A percentile compares a stretch with the other conserved stretches of the same genome.
phyloP scores from a whole-genome alignment of 2,113 vertebrate species.

The Athene noctua region DNA sequence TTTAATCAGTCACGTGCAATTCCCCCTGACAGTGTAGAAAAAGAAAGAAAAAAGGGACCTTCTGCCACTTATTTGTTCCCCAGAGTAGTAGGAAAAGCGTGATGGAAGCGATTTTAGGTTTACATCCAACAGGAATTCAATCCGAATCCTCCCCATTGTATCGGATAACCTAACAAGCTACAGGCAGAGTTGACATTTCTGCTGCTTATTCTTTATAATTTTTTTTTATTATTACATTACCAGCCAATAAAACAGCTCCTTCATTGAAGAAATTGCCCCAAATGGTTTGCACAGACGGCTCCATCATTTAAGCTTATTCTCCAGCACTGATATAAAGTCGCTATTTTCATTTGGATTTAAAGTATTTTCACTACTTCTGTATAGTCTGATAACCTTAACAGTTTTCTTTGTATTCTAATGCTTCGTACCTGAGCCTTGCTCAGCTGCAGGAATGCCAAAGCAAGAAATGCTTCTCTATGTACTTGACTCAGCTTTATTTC shows the following conservation, averaged over 20 bases:
- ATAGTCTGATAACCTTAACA: background rate
- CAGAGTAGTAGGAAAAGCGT: background rate
- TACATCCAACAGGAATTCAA: background rate
- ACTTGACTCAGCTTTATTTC: background rate
- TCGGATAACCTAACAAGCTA: background rate
- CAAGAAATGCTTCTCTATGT: background rate
- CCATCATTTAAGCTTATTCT: background rate
- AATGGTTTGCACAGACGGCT: background rate
- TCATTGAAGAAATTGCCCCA: background rate
- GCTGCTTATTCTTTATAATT: background rate
- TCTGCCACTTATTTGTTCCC: background rate
- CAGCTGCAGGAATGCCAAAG: background rate
- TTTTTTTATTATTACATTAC: background rate
- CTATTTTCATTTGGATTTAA: background rate
- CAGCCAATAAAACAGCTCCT: background rate
- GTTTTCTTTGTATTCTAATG: background rate
- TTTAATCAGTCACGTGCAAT: background rate
- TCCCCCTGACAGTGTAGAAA: background rate
- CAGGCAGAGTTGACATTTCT: background rate
- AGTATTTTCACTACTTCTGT: background rate
- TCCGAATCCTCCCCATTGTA: background rate
- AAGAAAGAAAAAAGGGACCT: background rate
- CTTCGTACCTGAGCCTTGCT: background rate
- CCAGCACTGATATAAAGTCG: background rate
- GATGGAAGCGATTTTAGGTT: background rate